Evolutionary conservation across 2,888 invertebrate species (phyloP), one percentile per base, ranked within the genome.

Genomic region (Apocheima hispidaria): DNA sequence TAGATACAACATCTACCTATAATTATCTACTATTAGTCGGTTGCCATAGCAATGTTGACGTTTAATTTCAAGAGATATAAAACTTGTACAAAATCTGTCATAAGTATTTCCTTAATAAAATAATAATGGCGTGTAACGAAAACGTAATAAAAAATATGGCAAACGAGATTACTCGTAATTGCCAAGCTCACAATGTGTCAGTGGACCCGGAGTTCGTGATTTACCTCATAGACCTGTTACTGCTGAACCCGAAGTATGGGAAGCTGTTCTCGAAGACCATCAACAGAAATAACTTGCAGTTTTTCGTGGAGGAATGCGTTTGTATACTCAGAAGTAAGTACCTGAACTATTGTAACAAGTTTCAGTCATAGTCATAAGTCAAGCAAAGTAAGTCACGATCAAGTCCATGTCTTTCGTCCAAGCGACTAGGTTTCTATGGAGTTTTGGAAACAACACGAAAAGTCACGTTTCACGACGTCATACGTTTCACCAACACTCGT

Each of bases 131-230:
- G 36, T 87, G 87, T 69, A 91, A 91, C 71, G 92, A 93, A 41
- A 93, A 93, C 68, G 83, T 93, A 16, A 84, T 93, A 10, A 93
- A 94, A 70, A 94, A 94, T 72, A 93, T 95, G 68, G 93, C 94
- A 0, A 93, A 90, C 62, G 94, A 95, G 83, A 89, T 94, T 46
- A 83, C 93, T 0, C 81, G 94, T 56, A 93, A 94, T 71, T 94
- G 94, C 68, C 89, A 87, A 62, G 71, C 83, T 0, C 82, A 83
- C 9, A 84, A 84, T 38, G 81, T 93, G 1, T 71, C 77, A 0
- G 86, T 93, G 0, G 90, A 93, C 12, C 82, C 90, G 0, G 92
- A 93, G 10, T 94, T 94, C 56, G 90, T 94, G 0, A 85, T 88
- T 6, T 94, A 93, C 68, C 78, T 93, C 30, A 90, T 94, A 4